Base-by-base conservation (phyloP, 2,888 invertebrate species). In the Caenorhabditis wallacei region DNA sequence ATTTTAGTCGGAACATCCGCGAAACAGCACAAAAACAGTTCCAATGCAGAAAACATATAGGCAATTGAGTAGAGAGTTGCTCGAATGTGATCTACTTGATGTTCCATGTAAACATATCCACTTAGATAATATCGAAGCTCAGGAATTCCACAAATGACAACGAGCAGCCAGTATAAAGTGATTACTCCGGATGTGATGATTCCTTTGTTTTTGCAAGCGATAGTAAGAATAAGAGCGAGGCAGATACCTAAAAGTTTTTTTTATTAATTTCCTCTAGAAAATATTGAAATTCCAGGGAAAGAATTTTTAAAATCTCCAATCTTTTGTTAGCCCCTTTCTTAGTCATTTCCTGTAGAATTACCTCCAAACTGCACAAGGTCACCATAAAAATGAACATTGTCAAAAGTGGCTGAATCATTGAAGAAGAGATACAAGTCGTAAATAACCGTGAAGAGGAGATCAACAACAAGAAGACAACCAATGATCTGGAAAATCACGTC, bases 181-280 rank as follows among this genome's bases (percentile, higher is more conserved):
- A 91, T 79, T 3, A 90, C 89, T 22, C 91, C 91, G 3, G 91
- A 91, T 8, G 91, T 87, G 24, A 90, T 84, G 13, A 91, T 56
- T 20, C 91, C 91, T 46, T 88, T 78, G 59, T 90, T 90, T 59
- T 88, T 81, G 46, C 88, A 90, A 3, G 90, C 89, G 11, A 89
- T 74, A 16, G 87, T 84, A 7, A 91, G 71, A 1, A 87, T 75
- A 8, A 91, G 70, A 0, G 90, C 89, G 10, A 90, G n/a, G 22
- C 84, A 74, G 20, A 83, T 51, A 26, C 87, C 88, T 88, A 61
- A 61, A 83, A 76, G 8, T 30, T 3, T 30, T 3, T 30, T 30
- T 30, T 30, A 5, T 8, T 8, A 8, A 30, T 8, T 30, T 8
- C 30, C 30, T 30, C n/a, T n/a, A n/a, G n/a, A n/a, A n/a, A n/a